A percentile compares a stretch with the other conserved stretches of the same genome.
Conservation (phyloP, 2,797 vertebrate genomes). For the Ataeniobius toweri region DNA sequence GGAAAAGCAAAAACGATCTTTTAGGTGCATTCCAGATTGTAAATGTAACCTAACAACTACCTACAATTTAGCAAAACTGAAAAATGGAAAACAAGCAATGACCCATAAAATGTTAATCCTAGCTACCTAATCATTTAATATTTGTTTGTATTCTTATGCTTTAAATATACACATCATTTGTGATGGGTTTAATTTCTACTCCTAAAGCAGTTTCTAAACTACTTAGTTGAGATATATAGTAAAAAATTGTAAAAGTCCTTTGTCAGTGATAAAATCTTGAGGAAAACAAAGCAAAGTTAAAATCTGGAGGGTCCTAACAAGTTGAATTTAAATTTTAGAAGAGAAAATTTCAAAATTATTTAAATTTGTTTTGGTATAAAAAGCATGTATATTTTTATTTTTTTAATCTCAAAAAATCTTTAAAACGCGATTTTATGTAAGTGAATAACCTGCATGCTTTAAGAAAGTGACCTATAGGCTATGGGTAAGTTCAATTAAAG, state of each 20-base stretch:
- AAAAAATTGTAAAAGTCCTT: not conserved
- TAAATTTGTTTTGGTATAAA: not conserved
- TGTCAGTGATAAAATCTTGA: not conserved
- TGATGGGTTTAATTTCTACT: no score
- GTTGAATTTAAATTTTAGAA: not conserved
- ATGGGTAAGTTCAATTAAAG: not conserved
- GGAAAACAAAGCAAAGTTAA: not conserved
- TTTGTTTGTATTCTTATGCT: no score
- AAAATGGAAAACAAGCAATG: not conserved
- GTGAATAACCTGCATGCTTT: not conserved
- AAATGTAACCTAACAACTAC: not conserved
- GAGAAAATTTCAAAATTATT: not conserved
- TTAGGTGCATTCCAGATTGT: not conserved
- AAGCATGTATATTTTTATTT: not conserved
- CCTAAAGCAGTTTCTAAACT: not conserved
- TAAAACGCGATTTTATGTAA: not conserved
- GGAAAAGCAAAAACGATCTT: not conserved
- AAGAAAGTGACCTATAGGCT: not conserved
- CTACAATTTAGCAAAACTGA: not conserved
- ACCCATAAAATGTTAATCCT: not conserved
- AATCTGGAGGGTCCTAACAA: no score
- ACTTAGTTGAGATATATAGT: not conserved
- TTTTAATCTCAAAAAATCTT: not conserved
- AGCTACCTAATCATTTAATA: no score
- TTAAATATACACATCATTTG: no score